These are phyloP conservation scores for Sinella curviseta DNA, from an alignment of 1,140 invertebrate genomes.

Conservation along the genomic window DNA sequence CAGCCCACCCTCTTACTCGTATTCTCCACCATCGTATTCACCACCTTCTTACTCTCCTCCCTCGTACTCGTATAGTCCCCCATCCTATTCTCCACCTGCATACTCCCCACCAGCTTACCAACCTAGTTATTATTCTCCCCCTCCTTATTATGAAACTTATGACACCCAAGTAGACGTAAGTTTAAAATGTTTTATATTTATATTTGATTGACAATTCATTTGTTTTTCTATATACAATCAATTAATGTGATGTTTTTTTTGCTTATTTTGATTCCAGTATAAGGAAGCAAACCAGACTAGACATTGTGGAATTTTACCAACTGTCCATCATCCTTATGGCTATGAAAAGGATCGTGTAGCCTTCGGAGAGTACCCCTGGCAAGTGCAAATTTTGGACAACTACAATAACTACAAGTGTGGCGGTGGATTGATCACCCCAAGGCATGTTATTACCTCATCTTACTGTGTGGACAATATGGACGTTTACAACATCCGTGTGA, in stretches of 20 bases:
- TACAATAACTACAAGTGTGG: conserved; percentile 41
- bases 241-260: background rate
- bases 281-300: conserved; percentile 40
- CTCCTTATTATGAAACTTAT: conserved; percentile 43
- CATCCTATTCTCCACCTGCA: background rate
- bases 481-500: conserved; percentile 33
- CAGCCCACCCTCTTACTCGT: conserved; percentile 16
- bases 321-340: conserved; percentile 38
- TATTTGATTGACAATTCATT: background rate
- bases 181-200: conserved; percentile 28
- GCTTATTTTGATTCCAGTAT: conserved; percentile 37
- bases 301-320: conserved; percentile 43
- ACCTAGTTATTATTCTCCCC: conserved; percentile 5
- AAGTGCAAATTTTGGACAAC: conserved; percentile 40
- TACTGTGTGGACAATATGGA: conserved; percentile 35
- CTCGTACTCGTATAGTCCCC: background rate
- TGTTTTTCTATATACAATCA: background rate
- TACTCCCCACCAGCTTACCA: conserved; percentile 23
- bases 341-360: conserved; percentile 32
- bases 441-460: conserved; percentile 44
- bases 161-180: conserved; percentile 45
- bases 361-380: conserved; percentile 47
- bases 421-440: conserved; percentile 40
- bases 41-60: background rate
- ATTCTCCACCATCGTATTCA: background rate